Evolutionary conservation across 1,140 invertebrate species (phyloP).

Genomic region (Elysia chlorotica): DNA sequence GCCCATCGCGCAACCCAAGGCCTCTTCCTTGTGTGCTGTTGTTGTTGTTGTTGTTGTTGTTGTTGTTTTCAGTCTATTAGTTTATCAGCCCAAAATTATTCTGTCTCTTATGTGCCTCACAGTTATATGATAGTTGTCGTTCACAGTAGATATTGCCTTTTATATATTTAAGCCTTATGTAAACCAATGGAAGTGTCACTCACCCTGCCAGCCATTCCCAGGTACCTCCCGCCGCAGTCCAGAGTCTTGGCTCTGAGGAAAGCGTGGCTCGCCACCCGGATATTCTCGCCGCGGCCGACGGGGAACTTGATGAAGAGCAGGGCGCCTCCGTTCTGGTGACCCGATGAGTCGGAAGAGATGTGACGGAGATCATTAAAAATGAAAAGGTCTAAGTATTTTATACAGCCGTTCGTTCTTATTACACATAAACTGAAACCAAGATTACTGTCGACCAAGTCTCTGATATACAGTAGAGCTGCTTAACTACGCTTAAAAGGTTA

Average conservation of each 20-base stretch:
- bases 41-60: background rate
- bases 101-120: too few species aligned
- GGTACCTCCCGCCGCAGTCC: slow-evolving; percentile 23
- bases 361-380: too few species aligned
- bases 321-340: slow-evolving; percentile 24
- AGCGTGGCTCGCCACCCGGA: slow-evolving; percentile 18
- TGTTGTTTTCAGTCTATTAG: background rate
- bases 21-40: too few species aligned
- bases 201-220: slow-evolving; percentile 31
- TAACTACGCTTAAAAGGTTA: too few species aligned
- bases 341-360: too few species aligned
- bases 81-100: background rate
- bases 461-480: too few species aligned
- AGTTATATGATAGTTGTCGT: background rate
- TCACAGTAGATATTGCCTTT: background rate
- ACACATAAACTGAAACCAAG: too few species aligned
- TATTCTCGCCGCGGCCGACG: slow-evolving; percentile 22
- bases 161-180: background rate
- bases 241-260: slow-evolving; percentile 25
- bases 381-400: too few species aligned
- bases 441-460: too few species aligned
- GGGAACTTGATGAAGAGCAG: slow-evolving; percentile 31
- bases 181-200: background rate
- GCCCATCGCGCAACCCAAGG: too few species aligned
- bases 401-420: too few species aligned